These are phyloP conservation scores for Sarcophaga subvicina DNA, from an alignment of 2,888 invertebrate genomes.

Conservation along the genomic window DNA sequence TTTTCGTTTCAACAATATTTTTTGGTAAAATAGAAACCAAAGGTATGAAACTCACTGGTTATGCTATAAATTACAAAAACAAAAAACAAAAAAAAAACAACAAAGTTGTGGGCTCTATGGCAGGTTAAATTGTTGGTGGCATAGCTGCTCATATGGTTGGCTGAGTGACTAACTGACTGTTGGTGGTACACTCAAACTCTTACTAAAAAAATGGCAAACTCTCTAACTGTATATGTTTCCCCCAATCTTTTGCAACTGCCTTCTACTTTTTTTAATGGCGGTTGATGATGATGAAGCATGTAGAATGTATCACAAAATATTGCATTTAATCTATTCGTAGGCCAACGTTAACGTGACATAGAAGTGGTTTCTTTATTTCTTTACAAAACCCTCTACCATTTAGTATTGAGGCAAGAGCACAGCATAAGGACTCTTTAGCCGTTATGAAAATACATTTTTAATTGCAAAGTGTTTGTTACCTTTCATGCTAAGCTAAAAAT, in stretches of 20 bases:
- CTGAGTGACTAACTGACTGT: slow-evolving; percentile 15
- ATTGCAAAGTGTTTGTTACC: neutral
- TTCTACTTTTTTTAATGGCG: slow-evolving; percentile 2
- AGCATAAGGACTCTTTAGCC: neutral
- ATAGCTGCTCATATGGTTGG: neutral
- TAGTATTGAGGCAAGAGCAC: neutral
- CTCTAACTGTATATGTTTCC: slow-evolving; percentile 17
- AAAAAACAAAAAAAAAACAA: neutral
- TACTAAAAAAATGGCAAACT: neutral
- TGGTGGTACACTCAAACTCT: slow-evolving; percentile 9
- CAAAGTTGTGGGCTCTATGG: slow-evolving; percentile 1
- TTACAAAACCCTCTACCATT: neutral
- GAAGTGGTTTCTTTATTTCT: slow-evolving; percentile 9
- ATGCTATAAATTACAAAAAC: slow-evolving; percentile 34
- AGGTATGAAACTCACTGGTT: slow-evolving; percentile 11
- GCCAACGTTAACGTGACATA: slow-evolving; percentile 11
- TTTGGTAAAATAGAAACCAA: neutral
- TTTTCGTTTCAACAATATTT: neutral
- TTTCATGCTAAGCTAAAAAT: neutral
- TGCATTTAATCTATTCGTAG: slow-evolving; percentile 15
- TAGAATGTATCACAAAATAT: neutral
- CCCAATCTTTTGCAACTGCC: neutral
- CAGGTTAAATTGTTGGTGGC: slow-evolving; percentile 8
- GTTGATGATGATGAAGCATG: slow-evolving; percentile 15
- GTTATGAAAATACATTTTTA: slow-evolving; percentile 2